A percentile compares a stretch with the other conserved stretches of the same genome.
These are phyloP conservation scores for Mormoops blainvillei DNA, from an alignment of 2,113 vertebrate genomes.

Conservation along the genomic window DNA sequence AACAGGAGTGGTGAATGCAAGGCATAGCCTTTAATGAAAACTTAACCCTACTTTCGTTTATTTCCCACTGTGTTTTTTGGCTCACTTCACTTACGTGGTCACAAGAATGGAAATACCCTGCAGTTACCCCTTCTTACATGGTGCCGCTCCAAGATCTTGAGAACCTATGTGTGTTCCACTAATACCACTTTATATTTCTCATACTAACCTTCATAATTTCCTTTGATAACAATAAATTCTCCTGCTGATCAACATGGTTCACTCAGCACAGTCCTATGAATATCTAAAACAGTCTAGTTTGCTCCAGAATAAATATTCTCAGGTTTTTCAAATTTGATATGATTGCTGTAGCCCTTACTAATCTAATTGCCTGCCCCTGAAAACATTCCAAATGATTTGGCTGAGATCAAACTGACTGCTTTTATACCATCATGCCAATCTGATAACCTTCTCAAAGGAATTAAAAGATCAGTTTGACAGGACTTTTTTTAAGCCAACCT, in stretches of 20 bases:
- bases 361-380: background rate
- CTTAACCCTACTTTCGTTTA: constrained; percentile 67
- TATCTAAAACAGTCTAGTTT: constrained; percentile 4
- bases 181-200: background rate
- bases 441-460: background rate
- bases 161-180: background rate
- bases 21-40: constrained; percentile 72
- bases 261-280: background rate
- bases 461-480: background rate
- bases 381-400: background rate
- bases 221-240: constrained; percentile 19
- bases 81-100: constrained; percentile 47
- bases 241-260: background rate
- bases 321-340: background rate
- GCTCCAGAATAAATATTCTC: constrained; percentile 15
- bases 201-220: constrained; percentile 15
- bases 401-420: background rate
- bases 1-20: constrained; percentile 67
- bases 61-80: constrained; percentile 57
- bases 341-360: background rate
- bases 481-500: background rate
- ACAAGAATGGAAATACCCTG: constrained; percentile 37
- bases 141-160: background rate
- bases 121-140: background rate
- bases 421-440: background rate